Evolutionary conservation across 2,888 invertebrate species (phyloP).

Genomic region (Eumacrocentrus americanus): DNA sequence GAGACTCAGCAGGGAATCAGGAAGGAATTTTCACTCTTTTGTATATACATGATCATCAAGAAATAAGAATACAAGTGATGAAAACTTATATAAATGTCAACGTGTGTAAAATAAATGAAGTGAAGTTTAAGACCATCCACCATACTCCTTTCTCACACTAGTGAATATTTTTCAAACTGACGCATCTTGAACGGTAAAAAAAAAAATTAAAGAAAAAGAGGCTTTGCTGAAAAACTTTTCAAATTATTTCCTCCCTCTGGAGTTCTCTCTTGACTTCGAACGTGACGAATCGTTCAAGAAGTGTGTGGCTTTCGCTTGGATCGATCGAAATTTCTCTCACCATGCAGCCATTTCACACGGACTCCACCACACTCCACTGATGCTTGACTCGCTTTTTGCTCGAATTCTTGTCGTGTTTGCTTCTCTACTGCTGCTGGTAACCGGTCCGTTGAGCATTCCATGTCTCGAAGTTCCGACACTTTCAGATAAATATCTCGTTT

Average conservation of each 20-base stretch:
- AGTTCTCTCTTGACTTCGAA: conserved; percentile 11
- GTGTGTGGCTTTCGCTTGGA: neutral
- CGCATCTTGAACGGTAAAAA: neutral
- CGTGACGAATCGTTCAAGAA: conserved; percentile 17
- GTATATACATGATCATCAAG: neutral
- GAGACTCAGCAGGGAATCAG: conserved; percentile 11
- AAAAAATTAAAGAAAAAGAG: neutral
- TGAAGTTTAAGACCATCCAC: too few relatives aligned
- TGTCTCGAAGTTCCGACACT: too few relatives aligned
- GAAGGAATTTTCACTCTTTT: conserved; percentile 11
- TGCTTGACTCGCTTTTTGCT: neutral
- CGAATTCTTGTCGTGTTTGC: neutral
- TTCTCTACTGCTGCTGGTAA: neutral
- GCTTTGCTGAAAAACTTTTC: conserved; percentile 8
- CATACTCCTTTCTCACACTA: too few relatives aligned
- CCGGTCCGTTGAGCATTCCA: too few relatives aligned
- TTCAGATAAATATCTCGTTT: too few relatives aligned
- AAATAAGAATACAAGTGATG: neutral
- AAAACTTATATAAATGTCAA: neutral
- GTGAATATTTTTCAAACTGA: neutral
- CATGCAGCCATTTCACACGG: neutral
- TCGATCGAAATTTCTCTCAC: conserved; percentile 21
- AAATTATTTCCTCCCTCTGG: conserved; percentile 19
- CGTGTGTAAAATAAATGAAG: neutral
- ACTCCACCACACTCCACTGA: neutral